Evolutionary conservation across 2,113 vertebrate species (phyloP), one percentile per base, ranked within the genome.

Genomic region (Pollachius pollachius): DNA sequence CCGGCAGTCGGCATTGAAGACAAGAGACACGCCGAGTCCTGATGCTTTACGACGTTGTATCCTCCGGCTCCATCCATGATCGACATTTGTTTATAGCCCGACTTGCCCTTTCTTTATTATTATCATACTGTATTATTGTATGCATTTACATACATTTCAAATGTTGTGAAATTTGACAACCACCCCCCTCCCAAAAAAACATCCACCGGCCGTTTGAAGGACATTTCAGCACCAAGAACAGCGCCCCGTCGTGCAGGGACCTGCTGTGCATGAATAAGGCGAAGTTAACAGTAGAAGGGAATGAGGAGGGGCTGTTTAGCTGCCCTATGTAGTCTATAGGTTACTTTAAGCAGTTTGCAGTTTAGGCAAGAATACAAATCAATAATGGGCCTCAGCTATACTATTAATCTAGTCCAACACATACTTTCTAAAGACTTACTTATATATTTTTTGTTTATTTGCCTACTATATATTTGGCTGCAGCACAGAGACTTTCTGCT

Each of bases 191-290:
- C 23, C 23, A 23, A 1, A 23, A 23, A 25, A 25, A 25, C 25
- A 7, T 16, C 2, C 37, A 9, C 17, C 15, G 48, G 67, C 17
- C 54, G 5, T 64, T 27, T 72, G 65, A 73, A 76, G 69, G 71
- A 64, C 64, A 15, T n/a, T 64, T 64, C 85, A 88, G 83, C 78
- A 86, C 80, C 84, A 62, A 30, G 77, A 64, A 77, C 83, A 84
- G 81, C 74, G 63, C 62, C 71, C 61, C 72, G 11, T 19, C 30
- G 4, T 11, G n/a, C 19, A 60, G n/a, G 58, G 30, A 9, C 17
- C 8, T 18, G 58, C 15, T 9, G 17, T 9, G 58, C 58, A 18
- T 18, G 18, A 5, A 60, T 17, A 60, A 60, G 58, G 5, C 16
- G 8, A 19, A 60, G 30, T 34, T 34, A 34, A 7, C 30, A 34